Base-by-base conservation (phyloP, 2,888 invertebrate species). In the Cancer borealis region DNA sequence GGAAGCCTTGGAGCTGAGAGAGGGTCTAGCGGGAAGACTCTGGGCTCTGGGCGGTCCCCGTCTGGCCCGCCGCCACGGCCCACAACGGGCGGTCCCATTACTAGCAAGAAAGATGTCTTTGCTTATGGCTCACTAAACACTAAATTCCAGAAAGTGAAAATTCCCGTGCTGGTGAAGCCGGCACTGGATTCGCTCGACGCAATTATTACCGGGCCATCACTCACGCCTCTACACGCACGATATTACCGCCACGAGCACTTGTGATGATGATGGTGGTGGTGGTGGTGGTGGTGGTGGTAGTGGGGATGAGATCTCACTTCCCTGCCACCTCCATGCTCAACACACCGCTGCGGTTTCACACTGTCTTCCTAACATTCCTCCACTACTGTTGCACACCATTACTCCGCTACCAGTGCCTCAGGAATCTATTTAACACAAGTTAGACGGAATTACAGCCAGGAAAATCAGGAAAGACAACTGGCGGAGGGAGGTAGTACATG, bases 61-160 rank as follows among this genome's bases (percentile, higher is more conserved):
- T 79, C 79, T 79, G 79, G 79, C 60, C 54, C 39, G 39, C 91
- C 66, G 91, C 90, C 47, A 45, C 60, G 60, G 30, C 91, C 91
- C 91, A 91, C 91, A 91, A 91, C 91, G 46, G 66, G 89, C 26
- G 89, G 60, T 60, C 60, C 91, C 60, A 91, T 91, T 60, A 91
- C 66, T 21, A 66, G 60, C 60, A 30, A 91, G 66, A 60, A 91
- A 91, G 60, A 91, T 91, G 91, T 91, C 91, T 91, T 91, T 91
- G 91, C 91, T 90, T 90, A 90, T 49, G 89, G 89, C 91, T 46
- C 60, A 91, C 60, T 91, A 91, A 60, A 60, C 91, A 91, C 60
- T 91, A 91, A 91, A 91, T 91, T 91, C 91, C 91, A 73, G 91
- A 46, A 73, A 91, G 91, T 91, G 91, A 73, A 73, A 73, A 91